Percentiles rank a stretch among this genome's conserved stretches.
phyloP scores from a whole-genome alignment of 2,797 vertebrate genomes.

The Chrysolophus pictus region DNA sequence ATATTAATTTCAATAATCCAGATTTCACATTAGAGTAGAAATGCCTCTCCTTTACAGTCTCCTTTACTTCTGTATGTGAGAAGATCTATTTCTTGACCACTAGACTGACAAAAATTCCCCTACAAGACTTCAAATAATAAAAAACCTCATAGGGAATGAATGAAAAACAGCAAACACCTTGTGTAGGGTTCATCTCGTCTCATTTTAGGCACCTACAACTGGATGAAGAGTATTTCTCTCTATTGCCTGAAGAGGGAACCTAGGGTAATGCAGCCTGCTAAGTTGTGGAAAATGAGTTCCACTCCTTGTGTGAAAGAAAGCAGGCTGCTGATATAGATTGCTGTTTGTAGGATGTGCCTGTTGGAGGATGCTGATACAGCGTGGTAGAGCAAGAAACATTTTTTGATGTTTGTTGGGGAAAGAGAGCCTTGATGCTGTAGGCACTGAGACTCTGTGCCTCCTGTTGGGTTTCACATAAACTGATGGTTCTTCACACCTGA shows the following conservation, averaged over 20 bases:
- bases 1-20: not conserved
- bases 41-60: not conserved
- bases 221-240: not conserved
- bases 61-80: not conserved
- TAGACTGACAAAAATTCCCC: not conserved
- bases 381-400: not conserved
- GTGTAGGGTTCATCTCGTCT: not conserved
- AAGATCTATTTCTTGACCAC: not conserved
- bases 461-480: accelerated
- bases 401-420: not conserved
- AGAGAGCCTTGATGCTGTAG: not conserved
- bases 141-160: not conserved
- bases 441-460: not conserved
- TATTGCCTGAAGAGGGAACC: not conserved
- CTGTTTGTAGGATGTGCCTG: not conserved
- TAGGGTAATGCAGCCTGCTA: not conserved
- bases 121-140: not conserved
- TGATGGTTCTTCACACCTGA: not conserved
- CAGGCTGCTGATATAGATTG: not conserved
- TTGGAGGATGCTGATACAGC: not conserved
- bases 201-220: not conserved
- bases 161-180: not conserved
- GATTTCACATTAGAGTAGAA: not conserved
- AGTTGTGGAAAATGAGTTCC: not conserved
- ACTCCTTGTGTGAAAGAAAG: not conserved